Evolutionary conservation across 2,888 invertebrate genomes (phyloP), one percentile per base, ranked within the genome.

Genomic region (Parnassius mnemosyne): DNA sequence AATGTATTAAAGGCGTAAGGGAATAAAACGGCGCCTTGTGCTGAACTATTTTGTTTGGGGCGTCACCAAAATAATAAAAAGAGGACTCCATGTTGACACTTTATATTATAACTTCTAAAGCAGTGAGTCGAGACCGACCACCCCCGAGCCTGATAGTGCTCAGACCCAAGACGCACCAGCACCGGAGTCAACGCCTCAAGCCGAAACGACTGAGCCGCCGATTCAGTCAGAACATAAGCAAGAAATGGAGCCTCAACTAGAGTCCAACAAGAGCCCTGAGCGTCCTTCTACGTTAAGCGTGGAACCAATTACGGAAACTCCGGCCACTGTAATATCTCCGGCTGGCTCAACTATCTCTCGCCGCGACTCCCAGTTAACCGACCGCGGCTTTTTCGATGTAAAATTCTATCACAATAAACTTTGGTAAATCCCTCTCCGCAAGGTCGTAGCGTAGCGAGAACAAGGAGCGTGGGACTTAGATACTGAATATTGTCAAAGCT

Each of bases 391-490:
- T 81, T 93, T 95, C 71, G 95, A 96, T 85, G 91, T 96, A 52
- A 96, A 96, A 79, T 95, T 95, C 84, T 95, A 95, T 82, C 95
- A 95, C 83, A 95, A 95, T 74, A 94, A 94, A 72, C 89, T 96
- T 72, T 96, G 96, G 96, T 96, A 94, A 65, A 65, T 53, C 16
- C 60, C 60, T 60, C 64, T 50, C 60, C 64, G 59, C 42, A 42
- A 43, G 13, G 13, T 9, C 20, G 20, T 20, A 16, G 13, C 13
- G 47, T 43, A 43, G 43, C 60, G 7, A 56, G 42, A 3, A 7
- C 1, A 11, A 44, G 20, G 9, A 42, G 20, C 9, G 12, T 20
- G 20, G 3, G 7, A 34, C 3, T 50, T n/a, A 12, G 11, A 2
- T 34, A n/a, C 12, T n/a, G 49, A 12, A 5, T 42, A 53, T 13